These are phyloP conservation scores for Melanotus villosus DNA, from an alignment of 2,888 invertebrate species.

Conservation along the genomic window DNA sequence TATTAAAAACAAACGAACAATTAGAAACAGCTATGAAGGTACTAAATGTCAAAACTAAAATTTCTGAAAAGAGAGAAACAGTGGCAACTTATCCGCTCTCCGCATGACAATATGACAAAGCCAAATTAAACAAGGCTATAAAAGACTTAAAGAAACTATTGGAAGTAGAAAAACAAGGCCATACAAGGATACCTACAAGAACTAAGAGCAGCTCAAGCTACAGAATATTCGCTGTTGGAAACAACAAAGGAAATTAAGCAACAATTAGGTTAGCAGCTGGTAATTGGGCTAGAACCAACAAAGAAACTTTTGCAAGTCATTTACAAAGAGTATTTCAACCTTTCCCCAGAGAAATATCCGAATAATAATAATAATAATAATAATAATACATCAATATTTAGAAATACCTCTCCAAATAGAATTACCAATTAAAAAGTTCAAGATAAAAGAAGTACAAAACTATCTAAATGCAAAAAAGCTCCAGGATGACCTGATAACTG, in stretches of 20 bases:
- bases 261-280: neutral
- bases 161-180: constrained; percentile 1
- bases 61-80: too few relatives aligned
- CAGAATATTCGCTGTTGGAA: too few relatives aligned
- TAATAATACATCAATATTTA: constrained; percentile 1
- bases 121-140: constrained; percentile 5
- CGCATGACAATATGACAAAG: too few relatives aligned
- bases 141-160: constrained; percentile 1
- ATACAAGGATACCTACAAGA: constrained; percentile 1
- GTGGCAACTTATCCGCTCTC: too few relatives aligned
- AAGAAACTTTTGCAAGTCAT: constrained; percentile 23
- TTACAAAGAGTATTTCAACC: constrained; percentile 20
- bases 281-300: constrained; percentile 7
- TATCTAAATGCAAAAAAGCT: too few relatives aligned
- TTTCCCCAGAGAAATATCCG: neutral
- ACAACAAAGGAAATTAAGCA: constrained; percentile 1
- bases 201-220: neutral
- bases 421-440: constrained; percentile 18
- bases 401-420: neutral
- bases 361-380: constrained; percentile 16
- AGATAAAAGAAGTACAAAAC: constrained; percentile 9
- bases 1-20: too few relatives aligned
- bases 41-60: too few relatives aligned
- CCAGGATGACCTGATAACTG: neutral
- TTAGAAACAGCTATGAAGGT: too few relatives aligned